phyloP scores from a whole-genome alignment of 2,797 vertebrate species.

The Sebastes vulpes region DNA sequence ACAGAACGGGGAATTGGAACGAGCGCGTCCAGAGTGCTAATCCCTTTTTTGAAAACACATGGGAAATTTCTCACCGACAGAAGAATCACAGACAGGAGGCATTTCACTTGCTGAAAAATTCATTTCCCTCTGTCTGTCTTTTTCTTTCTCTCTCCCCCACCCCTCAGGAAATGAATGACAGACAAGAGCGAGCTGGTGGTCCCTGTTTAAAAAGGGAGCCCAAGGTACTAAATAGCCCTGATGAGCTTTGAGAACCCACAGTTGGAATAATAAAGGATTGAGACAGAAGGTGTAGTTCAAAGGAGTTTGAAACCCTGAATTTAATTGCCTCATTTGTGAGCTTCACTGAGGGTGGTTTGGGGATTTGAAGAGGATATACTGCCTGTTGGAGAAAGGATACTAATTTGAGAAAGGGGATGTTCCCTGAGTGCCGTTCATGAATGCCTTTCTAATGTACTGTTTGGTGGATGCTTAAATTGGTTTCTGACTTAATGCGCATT shows the following conservation, averaged over 20 bases:
- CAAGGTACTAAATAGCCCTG: conserved; percentile 57
- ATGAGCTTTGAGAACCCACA: conserved; percentile 61
- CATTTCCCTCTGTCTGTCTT: conserved; percentile 30
- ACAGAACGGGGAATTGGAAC: conserved; percentile 63
- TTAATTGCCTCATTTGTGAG: conserved; percentile 79
- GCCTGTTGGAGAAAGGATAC: conserved; percentile 50
- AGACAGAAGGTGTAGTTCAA: conserved; percentile 72
- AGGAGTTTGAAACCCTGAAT: conserved; percentile 63
- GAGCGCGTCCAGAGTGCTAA: conserved; percentile 53
- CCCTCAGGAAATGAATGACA: conserved; percentile 55
- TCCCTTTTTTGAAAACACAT: conserved; percentile 70
- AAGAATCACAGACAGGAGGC: conserved; percentile 48
- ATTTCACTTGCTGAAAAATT: conserved; percentile 54
- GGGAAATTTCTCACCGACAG: conserved; percentile 65
- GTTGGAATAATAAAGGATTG: conserved; percentile 69
- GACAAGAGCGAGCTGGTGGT: conserved; percentile 62
- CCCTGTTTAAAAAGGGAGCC: conserved; percentile 58
- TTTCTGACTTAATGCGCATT: conserved; percentile 32
- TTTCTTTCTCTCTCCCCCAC: neutral
- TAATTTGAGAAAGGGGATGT: conserved; percentile 44
- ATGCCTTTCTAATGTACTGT: conserved; percentile 30
- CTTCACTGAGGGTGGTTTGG: conserved; percentile 46
- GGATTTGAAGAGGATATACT: conserved; percentile 58
- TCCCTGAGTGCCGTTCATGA: conserved; percentile 12
- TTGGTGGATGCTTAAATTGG: conserved; percentile 34